phyloP scores from a whole-genome alignment of 2,113 vertebrate species.

The Prionailurus viverrinus region DNA sequence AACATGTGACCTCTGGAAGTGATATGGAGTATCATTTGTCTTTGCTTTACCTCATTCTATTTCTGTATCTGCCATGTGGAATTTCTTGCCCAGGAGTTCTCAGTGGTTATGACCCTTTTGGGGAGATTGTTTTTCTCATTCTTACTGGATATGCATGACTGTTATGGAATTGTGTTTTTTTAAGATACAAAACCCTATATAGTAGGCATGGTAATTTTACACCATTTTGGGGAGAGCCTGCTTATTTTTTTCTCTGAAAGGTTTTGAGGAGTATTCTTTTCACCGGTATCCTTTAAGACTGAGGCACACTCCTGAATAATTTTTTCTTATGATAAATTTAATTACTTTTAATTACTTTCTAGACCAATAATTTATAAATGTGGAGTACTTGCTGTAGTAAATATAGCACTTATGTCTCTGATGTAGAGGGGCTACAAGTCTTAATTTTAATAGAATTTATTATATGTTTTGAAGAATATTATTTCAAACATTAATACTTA shows the following conservation, averaged over 20 bases:
- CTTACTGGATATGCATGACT: neutral
- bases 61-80: neutral
- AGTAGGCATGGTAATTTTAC: neutral
- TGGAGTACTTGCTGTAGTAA: neutral
- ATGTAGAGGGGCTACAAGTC: neutral
- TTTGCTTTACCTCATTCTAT: neutral
- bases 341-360: constrained; percentile 24
- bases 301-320: neutral
- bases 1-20: neutral
- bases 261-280: constrained; percentile 13
- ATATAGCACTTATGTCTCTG: neutral
- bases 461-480: neutral
- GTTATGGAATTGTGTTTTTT: neutral
- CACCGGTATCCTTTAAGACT: neutral
- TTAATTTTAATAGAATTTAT: neutral
- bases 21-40: neutral
- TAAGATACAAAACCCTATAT: neutral
- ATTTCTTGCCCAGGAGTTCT: neutral
- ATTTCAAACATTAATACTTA: neutral
- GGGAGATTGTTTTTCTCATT: neutral
- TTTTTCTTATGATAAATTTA: neutral
- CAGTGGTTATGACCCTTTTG: neutral
- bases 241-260: neutral
- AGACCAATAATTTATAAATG: neutral
- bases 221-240: neutral